Evolutionary conservation across 2,888 invertebrate species (phyloP).

Genomic region (Troides helena): DNA sequence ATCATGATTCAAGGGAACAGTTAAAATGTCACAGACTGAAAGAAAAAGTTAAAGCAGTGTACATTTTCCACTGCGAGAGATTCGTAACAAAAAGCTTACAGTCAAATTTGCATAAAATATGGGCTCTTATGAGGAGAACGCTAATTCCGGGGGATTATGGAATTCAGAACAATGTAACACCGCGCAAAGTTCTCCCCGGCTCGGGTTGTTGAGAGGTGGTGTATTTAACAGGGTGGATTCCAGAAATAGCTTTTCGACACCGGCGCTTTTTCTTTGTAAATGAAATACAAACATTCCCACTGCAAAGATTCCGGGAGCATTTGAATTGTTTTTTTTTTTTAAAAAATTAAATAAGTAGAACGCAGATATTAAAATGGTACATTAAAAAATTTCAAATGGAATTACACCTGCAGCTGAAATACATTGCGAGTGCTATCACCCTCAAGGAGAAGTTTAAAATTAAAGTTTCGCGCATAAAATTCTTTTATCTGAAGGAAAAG

Average conservation of each 20-base stretch:
- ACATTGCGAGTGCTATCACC: slow-evolving; percentile 16
- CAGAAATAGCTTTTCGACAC: slow-evolving; percentile 14
- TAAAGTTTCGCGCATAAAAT: slow-evolving; percentile 17
- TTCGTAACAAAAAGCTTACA: slow-evolving; percentile 12
- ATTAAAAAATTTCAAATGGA: slow-evolving; percentile 10
- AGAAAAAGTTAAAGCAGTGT: background rate
- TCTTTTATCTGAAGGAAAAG: slow-evolving; percentile 13
- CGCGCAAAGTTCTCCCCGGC: slow-evolving; percentile 10
- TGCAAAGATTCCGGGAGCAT: background rate
- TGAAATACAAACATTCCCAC: background rate
- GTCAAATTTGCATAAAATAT: slow-evolving; percentile 23
- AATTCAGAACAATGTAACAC: slow-evolving; percentile 19
- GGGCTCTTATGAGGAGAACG: slow-evolving; percentile 5
- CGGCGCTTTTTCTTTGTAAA: slow-evolving; percentile 3
- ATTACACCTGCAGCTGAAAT: slow-evolving; percentile 7
- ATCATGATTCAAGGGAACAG: too few relatives aligned
- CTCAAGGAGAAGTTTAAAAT: slow-evolving; percentile 17
- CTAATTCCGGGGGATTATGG: slow-evolving; percentile 23
- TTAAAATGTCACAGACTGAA: too few relatives aligned
- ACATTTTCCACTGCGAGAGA: slow-evolving; percentile 6
- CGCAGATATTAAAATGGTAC: slow-evolving; percentile 4
- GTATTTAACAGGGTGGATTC: slow-evolving; percentile 12
- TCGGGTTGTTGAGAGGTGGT: slow-evolving; percentile 7
- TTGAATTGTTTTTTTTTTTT: background rate
- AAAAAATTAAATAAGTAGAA: too few relatives aligned